These are phyloP conservation scores for Eumacrocentrus americanus DNA, from an alignment of 2,888 invertebrate species.

Conservation along the genomic window DNA sequence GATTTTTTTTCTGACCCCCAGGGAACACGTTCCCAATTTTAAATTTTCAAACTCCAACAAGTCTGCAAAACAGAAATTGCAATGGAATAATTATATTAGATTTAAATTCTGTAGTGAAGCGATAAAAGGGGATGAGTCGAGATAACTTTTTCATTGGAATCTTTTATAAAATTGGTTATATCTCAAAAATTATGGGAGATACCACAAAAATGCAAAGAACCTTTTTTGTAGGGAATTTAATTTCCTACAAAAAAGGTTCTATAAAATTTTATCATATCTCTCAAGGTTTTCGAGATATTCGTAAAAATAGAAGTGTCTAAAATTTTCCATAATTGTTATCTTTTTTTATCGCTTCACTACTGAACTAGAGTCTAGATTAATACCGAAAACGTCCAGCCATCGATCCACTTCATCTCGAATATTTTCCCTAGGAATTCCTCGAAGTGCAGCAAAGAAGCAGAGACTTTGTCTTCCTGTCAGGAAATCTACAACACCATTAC, in stretches of 20 bases:
- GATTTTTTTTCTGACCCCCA: constrained; percentile 37
- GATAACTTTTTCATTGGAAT: no score
- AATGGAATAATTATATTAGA: no score
- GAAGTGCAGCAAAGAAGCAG: constrained; percentile 35
- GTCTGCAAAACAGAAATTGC: no score
- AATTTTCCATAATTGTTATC: neutral
- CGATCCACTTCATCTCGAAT: constrained; percentile 37
- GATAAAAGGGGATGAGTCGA: no score
- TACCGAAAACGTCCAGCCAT: constrained; percentile 41
- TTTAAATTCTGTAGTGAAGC: no score
- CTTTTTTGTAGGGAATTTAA: neutral
- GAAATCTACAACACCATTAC: constrained; percentile 36
- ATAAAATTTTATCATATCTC: neutral
- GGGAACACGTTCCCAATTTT: constrained; percentile 32
- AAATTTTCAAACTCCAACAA: constrained; percentile 39
- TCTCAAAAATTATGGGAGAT: neutral
- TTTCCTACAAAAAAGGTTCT: neutral
- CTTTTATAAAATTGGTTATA: neutral
- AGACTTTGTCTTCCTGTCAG: constrained; percentile 39
- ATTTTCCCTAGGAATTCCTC: constrained; percentile 36
- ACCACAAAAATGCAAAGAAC: neutral
- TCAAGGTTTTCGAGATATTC: neutral
- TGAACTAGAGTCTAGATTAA: no score
- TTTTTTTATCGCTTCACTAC: no score
- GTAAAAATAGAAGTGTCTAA: neutral